phyloP scores from a whole-genome alignment of 2,888 invertebrate species.

The Calliphora vomitoria region DNA sequence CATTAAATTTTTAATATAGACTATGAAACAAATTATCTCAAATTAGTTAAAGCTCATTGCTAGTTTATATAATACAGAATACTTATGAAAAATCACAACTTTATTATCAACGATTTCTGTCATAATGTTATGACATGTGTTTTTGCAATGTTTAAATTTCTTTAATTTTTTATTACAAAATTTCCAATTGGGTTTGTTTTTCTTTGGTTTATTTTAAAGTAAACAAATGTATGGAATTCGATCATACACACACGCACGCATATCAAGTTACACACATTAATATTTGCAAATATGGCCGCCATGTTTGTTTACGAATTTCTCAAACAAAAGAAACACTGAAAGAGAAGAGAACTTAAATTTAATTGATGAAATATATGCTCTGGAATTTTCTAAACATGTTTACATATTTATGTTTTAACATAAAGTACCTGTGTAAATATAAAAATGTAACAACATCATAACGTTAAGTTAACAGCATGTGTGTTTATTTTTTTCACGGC shows the following conservation, averaged over 20 bases:
- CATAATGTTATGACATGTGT: too few relatives aligned
- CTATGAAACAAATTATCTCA: too few relatives aligned
- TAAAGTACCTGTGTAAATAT: neutral
- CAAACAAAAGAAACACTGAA: conserved; percentile 29
- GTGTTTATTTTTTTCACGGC: too few relatives aligned
- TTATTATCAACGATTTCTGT: too few relatives aligned
- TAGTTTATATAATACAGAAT: too few relatives aligned
- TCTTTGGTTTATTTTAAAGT: too few relatives aligned
- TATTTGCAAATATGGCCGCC: conserved; percentile 27
- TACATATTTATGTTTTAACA: conserved; percentile 16
- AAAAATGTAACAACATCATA: neutral
- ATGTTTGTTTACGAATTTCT: conserved; percentile 59
- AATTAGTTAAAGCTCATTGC: too few relatives aligned
- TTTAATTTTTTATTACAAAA: neutral
- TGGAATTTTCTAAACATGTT: neutral
- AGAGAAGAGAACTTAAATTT: neutral
- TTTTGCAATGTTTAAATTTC: too few relatives aligned
- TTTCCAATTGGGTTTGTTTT: conserved; percentile 12
- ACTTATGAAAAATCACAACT: too few relatives aligned
- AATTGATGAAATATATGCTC: neutral
- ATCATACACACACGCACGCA: neutral
- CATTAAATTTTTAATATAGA: too few relatives aligned
- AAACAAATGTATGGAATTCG: neutral
- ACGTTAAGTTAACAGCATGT: conserved; percentile 12
- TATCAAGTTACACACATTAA: neutral